Percentiles rank a stretch among this genome's conserved stretches.
Evolutionary conservation across 92 coral and sea anemone genomes (phyloP).

Genomic region (Heteractis magnifica): DNA sequence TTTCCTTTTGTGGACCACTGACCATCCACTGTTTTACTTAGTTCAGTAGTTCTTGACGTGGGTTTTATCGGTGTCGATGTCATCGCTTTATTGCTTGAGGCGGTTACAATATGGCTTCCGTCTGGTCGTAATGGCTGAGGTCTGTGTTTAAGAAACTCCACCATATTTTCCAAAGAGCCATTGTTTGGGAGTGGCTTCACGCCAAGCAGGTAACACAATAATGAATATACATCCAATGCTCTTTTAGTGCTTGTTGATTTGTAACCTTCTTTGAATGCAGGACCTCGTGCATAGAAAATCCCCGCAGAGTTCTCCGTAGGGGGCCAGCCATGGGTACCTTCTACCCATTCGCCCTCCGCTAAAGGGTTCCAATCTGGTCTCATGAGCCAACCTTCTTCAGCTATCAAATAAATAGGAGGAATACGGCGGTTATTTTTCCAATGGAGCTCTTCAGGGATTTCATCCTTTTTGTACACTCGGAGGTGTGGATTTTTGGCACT

Average conservation of each 20-base stretch:
- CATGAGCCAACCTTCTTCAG: conserved; percentile 71
- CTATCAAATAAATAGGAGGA: conserved; percentile 76
- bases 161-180: conserved; percentile 63
- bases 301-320: conserved; percentile 51
- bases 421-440: conserved; percentile 80
- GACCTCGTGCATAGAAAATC: conserved; percentile 89
- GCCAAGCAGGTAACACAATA: conserved; percentile 81
- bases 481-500: conserved; percentile 58
- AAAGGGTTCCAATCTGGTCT: conserved; percentile 22
- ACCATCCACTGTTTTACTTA: neutral
- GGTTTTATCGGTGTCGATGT: neutral
- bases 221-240: conserved; percentile 74
- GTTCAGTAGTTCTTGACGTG: neutral
- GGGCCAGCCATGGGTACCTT: conserved; percentile 66
- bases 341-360: conserved; percentile 58
- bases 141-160: conserved; percentile 36
- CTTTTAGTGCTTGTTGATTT: conserved; percentile 40
- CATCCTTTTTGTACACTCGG: conserved; percentile 72
- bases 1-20: neutral
- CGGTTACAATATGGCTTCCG: neutral
- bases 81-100: neutral
- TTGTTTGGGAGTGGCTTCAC: conserved; percentile 70
- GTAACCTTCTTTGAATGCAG: conserved; percentile 70
- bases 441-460: conserved; percentile 77
- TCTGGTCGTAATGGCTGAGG: neutral